Evolutionary conservation across 1,140 invertebrate species (phyloP).

Genomic region (Harpegnathos saltator): DNA sequence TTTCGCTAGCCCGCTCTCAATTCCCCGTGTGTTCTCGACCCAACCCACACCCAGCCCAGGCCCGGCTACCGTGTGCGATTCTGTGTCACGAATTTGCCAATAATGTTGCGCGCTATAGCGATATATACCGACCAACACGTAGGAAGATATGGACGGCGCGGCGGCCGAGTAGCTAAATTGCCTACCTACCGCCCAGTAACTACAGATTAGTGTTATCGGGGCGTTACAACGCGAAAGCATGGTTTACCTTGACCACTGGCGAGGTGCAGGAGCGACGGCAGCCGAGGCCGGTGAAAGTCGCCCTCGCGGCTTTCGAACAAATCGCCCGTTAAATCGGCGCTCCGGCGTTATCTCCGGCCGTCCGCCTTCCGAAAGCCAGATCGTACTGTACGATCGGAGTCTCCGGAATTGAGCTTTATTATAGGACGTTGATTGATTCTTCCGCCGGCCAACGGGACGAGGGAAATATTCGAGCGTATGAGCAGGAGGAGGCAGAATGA

Average conservation of each 20-base stretch:
- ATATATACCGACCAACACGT: constrained; percentile 27
- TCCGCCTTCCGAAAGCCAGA: too few relatives aligned
- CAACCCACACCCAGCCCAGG: constrained; percentile 37
- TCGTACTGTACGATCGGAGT: too few relatives aligned
- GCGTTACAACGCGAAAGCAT: constrained; percentile 82
- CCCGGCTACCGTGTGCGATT: constrained; percentile 56
- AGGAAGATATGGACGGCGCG: background rate
- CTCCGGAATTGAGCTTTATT: too few relatives aligned
- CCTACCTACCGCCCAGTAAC: constrained; percentile 79
- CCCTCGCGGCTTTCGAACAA: background rate
- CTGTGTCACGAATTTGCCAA: constrained; percentile 80
- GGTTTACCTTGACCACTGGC: constrained; percentile 84
- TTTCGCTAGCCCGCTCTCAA: constrained; percentile 16
- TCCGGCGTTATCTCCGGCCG: too few relatives aligned
- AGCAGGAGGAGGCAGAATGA: too few relatives aligned
- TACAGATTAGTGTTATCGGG: constrained; percentile 84
- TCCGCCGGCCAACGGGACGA: too few relatives aligned
- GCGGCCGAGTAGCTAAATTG: constrained; percentile 70
- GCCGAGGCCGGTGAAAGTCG: constrained; percentile 59
- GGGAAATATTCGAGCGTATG: too few relatives aligned
- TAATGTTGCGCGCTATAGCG: constrained; percentile 75
- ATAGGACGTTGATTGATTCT: too few relatives aligned
- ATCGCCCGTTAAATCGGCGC: too few relatives aligned
- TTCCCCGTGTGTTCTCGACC: constrained; percentile 42
- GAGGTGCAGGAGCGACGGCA: constrained; percentile 76